Evolutionary conservation across 2,888 invertebrate species (phyloP), one percentile per base, ranked within the genome.

Genomic region (Phaedon cochleariae): DNA sequence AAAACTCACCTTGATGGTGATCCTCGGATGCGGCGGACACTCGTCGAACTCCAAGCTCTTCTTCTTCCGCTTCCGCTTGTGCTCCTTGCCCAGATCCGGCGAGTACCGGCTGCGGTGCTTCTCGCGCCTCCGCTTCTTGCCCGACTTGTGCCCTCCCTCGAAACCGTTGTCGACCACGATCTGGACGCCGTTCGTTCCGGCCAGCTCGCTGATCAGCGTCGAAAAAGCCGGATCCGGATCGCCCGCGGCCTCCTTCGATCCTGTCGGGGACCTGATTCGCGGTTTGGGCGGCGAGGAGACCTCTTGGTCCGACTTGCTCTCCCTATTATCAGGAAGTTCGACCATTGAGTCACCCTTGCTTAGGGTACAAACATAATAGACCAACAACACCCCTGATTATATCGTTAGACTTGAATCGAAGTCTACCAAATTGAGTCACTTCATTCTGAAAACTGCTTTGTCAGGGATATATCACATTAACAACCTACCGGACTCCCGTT

Each of bases 21-120:
- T 93, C 79, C 93, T 88, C 22, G 92, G 90, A 82, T 90, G 90
- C 21, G 89, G 88, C 73, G 86, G 85, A 65, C 85, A 85, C 49
- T 82, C 81, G 64, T 87, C 87, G 67, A 89, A 83, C 76, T 92
- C 91, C 65, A 91, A 86, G 67, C 88, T 90, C 83, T 92, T 93
- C 87, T 92, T 90, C 86, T 93, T 93, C 69, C 92, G 87, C 78
- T 93, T 93, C 45, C 92, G 87, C 79, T 93, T 93, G 75, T 93
- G 91, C 68, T 93, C 91, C 76, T 90, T 88, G 22, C 88, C 87
- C 20, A 89, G 83, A 77, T 91, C 91, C 0, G 91, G 91, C 0
- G 91, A 90, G 57, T 75, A 75, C 22, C 73, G 85, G 67, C 87
- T 89, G 77, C 91, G 88, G 76, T 93, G 93, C 75, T 93, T 93